These are phyloP conservation scores for Neosilurus hyrtlii DNA, from an alignment of 2,797 vertebrate genomes.

Conservation along the genomic window DNA sequence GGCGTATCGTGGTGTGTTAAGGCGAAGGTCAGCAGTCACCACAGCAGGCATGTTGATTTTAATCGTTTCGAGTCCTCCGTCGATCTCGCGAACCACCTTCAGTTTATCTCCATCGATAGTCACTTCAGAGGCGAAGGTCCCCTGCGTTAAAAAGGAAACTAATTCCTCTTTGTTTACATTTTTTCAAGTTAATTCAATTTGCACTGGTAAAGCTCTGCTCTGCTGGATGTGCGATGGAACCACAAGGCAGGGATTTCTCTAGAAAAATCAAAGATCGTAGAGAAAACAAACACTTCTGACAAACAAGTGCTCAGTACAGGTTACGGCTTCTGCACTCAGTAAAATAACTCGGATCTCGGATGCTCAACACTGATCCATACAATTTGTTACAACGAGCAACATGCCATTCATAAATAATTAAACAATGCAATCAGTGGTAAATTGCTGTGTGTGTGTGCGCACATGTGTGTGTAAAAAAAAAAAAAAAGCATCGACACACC, in stretches of 20 bases:
- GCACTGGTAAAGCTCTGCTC: background rate
- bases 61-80: slow-evolving; percentile 87
- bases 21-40: slow-evolving; percentile 84
- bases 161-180: too few species aligned
- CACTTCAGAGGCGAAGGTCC: slow-evolving; percentile 87
- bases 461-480: too few species aligned
- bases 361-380: too few species aligned
- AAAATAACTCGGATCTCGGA: too few species aligned
- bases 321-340: too few species aligned
- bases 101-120: slow-evolving; percentile 76
- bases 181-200: too few species aligned
- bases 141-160: slow-evolving; percentile 65
- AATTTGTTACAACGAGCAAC: too few species aligned
- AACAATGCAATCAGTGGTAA: too few species aligned
- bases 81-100: slow-evolving; percentile 86
- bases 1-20: slow-evolving; percentile 91
- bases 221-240: background rate
- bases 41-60: slow-evolving; percentile 82
- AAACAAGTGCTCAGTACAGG: background rate
- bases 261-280: background rate
- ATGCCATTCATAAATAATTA: too few species aligned
- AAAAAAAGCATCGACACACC: slow-evolving; percentile 64
- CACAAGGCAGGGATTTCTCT: background rate
- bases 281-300: background rate
- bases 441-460: background rate